Base-by-base conservation (phyloP, 2,797 vertebrate genomes). In the Sebastes diploproa region DNA sequence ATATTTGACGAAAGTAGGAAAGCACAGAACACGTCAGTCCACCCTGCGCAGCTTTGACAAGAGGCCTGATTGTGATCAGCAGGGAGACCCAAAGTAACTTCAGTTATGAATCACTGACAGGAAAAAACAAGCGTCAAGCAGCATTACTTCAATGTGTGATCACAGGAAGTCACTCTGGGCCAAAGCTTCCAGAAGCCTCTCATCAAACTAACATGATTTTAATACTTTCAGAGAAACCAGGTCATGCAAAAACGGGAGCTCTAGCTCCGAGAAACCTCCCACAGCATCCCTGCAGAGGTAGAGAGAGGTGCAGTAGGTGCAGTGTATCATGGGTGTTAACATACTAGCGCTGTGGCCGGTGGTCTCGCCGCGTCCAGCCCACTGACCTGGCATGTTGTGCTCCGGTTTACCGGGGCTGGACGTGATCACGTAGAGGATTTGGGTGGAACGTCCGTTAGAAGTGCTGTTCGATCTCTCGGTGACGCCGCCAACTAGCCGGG, bases 361-460 rank as follows among this genome's bases (percentile, higher is more conserved):
- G 92, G 92, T 94, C 92, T 90, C 82, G 90, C 89, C 63, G 86
- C 79, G 92, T 93, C 94, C 94, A 88, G 92, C 90, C 94, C 95
- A 96, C 95, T 97, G 97, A 98, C 98, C 97, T 96, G 98, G 97
- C 96, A 97, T 95, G 84, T 96, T 96, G 93, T 94, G 96, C 22
- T 96, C 95, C 8, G 96, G 96, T 82, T 97, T 97, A 78, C 96
- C 96, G 32, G 98, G 98, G 93, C 97, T 98, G 90, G 98, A 97
- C 74, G 98, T 99, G 95, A 98, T 97, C 86, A 98, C 97, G n/a
- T 98, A 98, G 77, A 97, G 96, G 67, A 98, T 97, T 91, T 97
- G 97, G 69, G 98, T 97, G 69, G 98, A 97, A 50, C 94, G 88
- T 83, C 97, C 95, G 0, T 95, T 96, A 30, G 96, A 82, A 46